Conservation (phyloP, 2,888 invertebrate genomes). For the Drosophila hamatofila region DNA sequence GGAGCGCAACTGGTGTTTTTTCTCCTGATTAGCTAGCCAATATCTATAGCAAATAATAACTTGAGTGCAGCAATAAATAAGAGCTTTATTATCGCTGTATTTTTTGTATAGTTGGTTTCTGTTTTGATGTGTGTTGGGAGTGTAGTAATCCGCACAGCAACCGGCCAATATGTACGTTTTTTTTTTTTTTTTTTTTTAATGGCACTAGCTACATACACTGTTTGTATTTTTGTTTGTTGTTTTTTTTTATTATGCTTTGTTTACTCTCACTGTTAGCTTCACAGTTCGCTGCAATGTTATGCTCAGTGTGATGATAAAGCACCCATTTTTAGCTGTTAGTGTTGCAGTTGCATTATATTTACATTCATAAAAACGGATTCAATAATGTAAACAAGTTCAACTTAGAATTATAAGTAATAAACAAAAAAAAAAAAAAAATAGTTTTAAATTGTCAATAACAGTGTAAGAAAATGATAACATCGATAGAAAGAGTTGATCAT, state of each 20-base stretch:
- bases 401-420: background rate
- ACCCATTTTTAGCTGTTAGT: background rate
- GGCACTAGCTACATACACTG: background rate
- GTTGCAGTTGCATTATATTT: background rate
- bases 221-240: slow-evolving; percentile 2
- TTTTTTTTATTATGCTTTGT: background rate
- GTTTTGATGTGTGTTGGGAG: slow-evolving; percentile 10
- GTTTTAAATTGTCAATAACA: background rate
- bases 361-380: background rate
- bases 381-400: background rate
- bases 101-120: slow-evolving; percentile 18
- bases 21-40: slow-evolving; percentile 27
- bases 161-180: background rate
- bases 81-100: slow-evolving; percentile 39
- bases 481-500: background rate
- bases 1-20: slow-evolving; percentile 40
- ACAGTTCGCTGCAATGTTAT: slow-evolving; percentile 7
- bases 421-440: background rate
- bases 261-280: slow-evolving; percentile 17
- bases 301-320: too few relatives aligned
- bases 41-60: slow-evolving; percentile 44
- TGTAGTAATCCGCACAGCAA: slow-evolving; percentile 10
- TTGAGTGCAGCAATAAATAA: slow-evolving; percentile 47
- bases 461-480: background rate
- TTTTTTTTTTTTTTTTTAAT: background rate